Conservation (phyloP, 1,140 invertebrate genomes). For the Caerostris darwini region DNA sequence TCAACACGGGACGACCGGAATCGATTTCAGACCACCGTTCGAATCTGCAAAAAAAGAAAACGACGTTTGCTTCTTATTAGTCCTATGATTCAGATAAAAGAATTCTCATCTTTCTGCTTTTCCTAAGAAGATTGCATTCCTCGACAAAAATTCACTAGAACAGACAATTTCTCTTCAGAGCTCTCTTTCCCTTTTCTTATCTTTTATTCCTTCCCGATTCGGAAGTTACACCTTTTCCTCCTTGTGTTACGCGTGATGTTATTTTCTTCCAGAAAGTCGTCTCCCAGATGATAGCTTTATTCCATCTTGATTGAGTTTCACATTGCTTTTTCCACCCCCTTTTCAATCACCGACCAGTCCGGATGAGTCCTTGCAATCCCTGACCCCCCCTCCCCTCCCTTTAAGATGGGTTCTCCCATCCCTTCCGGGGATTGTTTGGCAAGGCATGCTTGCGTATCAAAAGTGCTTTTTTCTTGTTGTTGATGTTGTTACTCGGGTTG, state of each 20-base stretch:
- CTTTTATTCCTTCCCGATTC: neutral
- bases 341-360: neutral
- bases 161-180: neutral
- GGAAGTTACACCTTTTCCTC: too few species aligned
- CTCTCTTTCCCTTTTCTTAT: neutral
- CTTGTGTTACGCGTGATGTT: too few species aligned
- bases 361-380: neutral
- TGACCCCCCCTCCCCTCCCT: too few species aligned
- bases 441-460: neutral
- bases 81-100: slow-evolving; percentile 9
- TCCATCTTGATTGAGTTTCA: neutral
- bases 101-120: slow-evolving; percentile 23
- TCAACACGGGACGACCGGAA: neutral
- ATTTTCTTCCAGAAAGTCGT: too few species aligned
- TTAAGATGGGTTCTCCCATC: neutral
- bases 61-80: neutral
- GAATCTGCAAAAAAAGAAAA: neutral
- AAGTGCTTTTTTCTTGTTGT: neutral
- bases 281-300: too few species aligned
- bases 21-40: neutral
- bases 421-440: neutral
- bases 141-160: neutral
- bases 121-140: slow-evolving; percentile 27
- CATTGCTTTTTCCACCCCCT: neutral
- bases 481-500: neutral